Conservation (phyloP, 2,113 vertebrate genomes). For the Blennius ocellaris region DNA sequence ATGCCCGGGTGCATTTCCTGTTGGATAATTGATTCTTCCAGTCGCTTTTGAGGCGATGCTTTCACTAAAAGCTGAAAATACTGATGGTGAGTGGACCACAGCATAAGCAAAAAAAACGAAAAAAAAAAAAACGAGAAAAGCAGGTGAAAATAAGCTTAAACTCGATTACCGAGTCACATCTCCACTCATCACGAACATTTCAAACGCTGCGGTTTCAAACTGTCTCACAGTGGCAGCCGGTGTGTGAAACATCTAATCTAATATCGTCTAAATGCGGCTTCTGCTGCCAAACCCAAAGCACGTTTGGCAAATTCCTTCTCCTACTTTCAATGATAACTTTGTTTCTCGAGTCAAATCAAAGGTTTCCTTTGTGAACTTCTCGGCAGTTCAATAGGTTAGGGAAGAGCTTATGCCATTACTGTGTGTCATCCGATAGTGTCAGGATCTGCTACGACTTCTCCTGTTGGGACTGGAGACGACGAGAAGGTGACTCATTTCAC, state of each 20-base stretch:
- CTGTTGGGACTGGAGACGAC: too few relatives aligned
- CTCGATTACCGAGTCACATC: not conserved
- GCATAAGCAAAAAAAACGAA: too few relatives aligned
- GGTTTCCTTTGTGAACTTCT: too few relatives aligned
- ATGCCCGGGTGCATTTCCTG: constrained; percentile 1
- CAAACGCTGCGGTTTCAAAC: constrained; percentile 1
- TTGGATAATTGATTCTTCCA: not conserved
- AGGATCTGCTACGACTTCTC: too few relatives aligned
- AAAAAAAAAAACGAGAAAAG: too few relatives aligned
- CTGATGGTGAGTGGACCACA: not conserved
- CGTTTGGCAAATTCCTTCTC: not conserved
- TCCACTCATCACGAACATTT: not conserved
- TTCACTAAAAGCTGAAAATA: too few relatives aligned
- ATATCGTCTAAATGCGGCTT: not conserved
- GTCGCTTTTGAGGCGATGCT: not conserved
- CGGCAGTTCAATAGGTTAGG: too few relatives aligned
- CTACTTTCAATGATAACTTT: too few relatives aligned
- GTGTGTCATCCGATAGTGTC: too few relatives aligned
- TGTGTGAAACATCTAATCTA: constrained; percentile 45
- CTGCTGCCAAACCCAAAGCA: not conserved
- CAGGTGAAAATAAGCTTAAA: not conserved
- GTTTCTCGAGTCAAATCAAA: too few relatives aligned
- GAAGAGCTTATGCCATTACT: too few relatives aligned
- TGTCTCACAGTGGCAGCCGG: constrained; percentile 37
- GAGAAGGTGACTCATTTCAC: too few relatives aligned